These are phyloP conservation scores for Agrilus biguttatus DNA, from an alignment of 2,888 invertebrate species.

Conservation along the genomic window DNA sequence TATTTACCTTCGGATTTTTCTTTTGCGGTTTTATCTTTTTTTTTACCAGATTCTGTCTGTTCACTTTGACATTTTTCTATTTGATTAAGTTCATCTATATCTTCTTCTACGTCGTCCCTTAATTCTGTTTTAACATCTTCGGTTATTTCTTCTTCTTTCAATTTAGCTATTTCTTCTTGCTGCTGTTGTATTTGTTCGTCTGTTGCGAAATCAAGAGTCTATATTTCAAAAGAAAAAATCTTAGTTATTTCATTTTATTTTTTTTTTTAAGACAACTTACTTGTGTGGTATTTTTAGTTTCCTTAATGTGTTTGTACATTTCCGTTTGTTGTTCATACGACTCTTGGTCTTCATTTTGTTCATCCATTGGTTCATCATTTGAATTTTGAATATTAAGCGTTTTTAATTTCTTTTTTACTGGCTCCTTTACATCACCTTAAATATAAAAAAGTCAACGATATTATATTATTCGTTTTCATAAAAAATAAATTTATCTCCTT, in stretches of 20 bases:
- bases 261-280: conserved; percentile 22
- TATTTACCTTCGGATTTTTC: conserved; percentile 24
- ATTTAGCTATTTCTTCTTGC: conserved; percentile 35
- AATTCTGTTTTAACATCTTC: conserved; percentile 31
- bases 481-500: conserved; percentile 9
- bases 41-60: conserved; percentile 30
- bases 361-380: conserved; percentile 26
- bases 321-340: conserved; percentile 21
- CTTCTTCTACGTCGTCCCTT: conserved; percentile 20
- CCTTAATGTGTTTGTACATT: conserved; percentile 73
- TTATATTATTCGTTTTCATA: neutral
- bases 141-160: conserved; percentile 45
- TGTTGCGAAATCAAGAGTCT: conserved; percentile 60
- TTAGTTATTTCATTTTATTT: too few species aligned
- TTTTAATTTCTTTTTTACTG: conserved; percentile 46
- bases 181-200: conserved; percentile 61
- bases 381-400: conserved; percentile 33
- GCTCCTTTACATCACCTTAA: conserved; percentile 44
- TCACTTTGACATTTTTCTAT: conserved; percentile 31
- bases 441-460: too few species aligned
- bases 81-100: conserved; percentile 17
- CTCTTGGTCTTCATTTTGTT: conserved; percentile 35
- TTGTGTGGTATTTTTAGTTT: conserved; percentile 60
- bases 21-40: conserved; percentile 35
- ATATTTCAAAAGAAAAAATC: conserved; percentile 5